These are phyloP conservation scores for Thalassophryne amazonica DNA, from an alignment of 2,797 vertebrate genomes.

Conservation along the genomic window DNA sequence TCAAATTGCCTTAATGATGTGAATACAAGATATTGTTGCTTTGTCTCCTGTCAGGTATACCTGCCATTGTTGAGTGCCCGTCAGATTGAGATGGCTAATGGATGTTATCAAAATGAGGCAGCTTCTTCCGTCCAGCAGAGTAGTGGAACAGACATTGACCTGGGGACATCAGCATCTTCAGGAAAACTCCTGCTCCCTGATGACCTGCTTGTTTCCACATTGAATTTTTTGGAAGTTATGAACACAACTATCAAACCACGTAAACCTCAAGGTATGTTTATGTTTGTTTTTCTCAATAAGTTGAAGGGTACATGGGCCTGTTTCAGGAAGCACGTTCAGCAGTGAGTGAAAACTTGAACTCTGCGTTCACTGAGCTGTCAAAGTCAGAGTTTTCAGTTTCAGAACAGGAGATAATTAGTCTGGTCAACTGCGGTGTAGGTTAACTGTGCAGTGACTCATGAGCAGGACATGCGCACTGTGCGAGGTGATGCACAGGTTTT, in stretches of 20 bases:
- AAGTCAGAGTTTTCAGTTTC: no score
- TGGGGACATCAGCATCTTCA: conserved; percentile 19
- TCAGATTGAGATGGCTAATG: conserved; percentile 63
- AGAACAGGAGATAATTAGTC: no score
- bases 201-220: conserved; percentile 78
- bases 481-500: no score
- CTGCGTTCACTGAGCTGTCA: no score
- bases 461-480: no score
- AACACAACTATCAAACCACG: conserved; percentile 77
- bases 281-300: no score
- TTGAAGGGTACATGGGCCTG: no score
- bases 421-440: no score
- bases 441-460: no score
- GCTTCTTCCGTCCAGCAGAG: background rate
- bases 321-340: no score
- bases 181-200: conserved; percentile 56
- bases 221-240: conserved; percentile 77
- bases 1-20: background rate
- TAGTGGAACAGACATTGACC: background rate
- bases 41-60: conserved; percentile 68
- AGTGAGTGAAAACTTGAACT: no score
- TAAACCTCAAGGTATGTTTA: conserved; percentile 75
- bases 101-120: conserved; percentile 20
- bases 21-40: background rate
- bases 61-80: conserved; percentile 73